phyloP scores from a whole-genome alignment of 2,797 vertebrate species.

The Notoglanidium macrostoma region DNA sequence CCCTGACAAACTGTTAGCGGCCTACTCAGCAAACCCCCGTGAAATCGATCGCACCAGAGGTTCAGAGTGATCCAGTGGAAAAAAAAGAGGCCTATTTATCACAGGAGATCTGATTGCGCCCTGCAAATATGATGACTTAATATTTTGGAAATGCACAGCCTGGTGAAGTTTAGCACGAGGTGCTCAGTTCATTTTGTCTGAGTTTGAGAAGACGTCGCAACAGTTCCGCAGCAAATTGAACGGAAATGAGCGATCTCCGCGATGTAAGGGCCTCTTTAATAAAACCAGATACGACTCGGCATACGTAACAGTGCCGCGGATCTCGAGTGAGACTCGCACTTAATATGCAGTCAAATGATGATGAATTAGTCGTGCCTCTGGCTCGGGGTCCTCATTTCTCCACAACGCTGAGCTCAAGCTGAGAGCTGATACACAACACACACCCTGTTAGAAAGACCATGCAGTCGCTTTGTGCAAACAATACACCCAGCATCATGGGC shows the following conservation, averaged over 20 bases:
- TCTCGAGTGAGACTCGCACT: slow-evolving; percentile 25
- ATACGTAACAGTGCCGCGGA: slow-evolving; percentile 10
- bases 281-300: slow-evolving; percentile 4
- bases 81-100: slow-evolving; percentile 3
- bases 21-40: slow-evolving; percentile 60
- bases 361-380: slow-evolving; percentile 23
- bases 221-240: slow-evolving; percentile 13
- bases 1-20: slow-evolving; percentile 42
- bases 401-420: neutral
- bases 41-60: slow-evolving; percentile 68
- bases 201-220: neutral
- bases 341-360: slow-evolving; percentile 38
- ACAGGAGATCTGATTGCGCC: slow-evolving; percentile 47
- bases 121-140: slow-evolving; percentile 11
- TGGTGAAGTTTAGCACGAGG: slow-evolving; percentile 4
- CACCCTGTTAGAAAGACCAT: neutral
- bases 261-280: slow-evolving; percentile 2
- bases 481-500: neutral
- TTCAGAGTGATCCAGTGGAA: slow-evolving; percentile 57
- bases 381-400: neutral
- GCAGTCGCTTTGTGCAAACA: slow-evolving; percentile 9
- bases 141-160: slow-evolving; percentile 27
- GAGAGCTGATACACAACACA: neutral
- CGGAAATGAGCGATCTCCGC: slow-evolving; percentile 16
- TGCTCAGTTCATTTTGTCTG: slow-evolving; percentile 24